Evolutionary conservation across 2,888 invertebrate species (phyloP), one percentile per base, ranked within the genome.

Genomic region (Sylvicola fuscatus): DNA sequence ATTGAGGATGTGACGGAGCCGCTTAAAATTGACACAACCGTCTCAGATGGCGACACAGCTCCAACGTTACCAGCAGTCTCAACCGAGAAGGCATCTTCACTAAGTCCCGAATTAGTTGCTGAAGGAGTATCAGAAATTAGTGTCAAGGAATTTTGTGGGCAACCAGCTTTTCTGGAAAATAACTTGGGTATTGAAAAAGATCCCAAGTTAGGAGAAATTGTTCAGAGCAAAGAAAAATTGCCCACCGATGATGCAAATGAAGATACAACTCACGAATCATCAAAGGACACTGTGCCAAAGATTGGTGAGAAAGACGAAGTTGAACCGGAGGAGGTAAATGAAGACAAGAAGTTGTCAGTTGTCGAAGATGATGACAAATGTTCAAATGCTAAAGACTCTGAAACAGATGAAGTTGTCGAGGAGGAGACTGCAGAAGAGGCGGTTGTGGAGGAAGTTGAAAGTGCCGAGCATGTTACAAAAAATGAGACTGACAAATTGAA

Each of bases 111-210:
- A 29, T 39, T 58, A 40, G 46, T 53, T 1, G 55, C 56, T 38
- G 56, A 57, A 38, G 57, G 55, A n/a, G 49, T 58, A 2, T 53
- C 53, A 35, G 56, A 49, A 37, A 56, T 56, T 3, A 55, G 58
- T 37, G 58, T 60, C 0, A 56, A 58, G n/a, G 53, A 55, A 40
- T 60, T 60, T 38, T 60, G 58, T 38, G 58, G 58, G 40, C 56
- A 58, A 39, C 54, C 59, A 4, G 52, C 56, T 39, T 59, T 59
- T 38, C 41, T 60, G 15, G 58, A 56, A 41, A 60, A 59, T 38
- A 59, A 59, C 41, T 42, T 56, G 37, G 59, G 59, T 15, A 59
- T 59, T 33, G 59, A 59, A 37, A 50, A 58, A 39, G 59, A 59
- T 46, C 60, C 59, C 1, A 57, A 60, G 39, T 38, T 60, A 28